Conservation (phyloP, 2,888 invertebrate genomes). For the Lycocerus yunnanus region DNA sequence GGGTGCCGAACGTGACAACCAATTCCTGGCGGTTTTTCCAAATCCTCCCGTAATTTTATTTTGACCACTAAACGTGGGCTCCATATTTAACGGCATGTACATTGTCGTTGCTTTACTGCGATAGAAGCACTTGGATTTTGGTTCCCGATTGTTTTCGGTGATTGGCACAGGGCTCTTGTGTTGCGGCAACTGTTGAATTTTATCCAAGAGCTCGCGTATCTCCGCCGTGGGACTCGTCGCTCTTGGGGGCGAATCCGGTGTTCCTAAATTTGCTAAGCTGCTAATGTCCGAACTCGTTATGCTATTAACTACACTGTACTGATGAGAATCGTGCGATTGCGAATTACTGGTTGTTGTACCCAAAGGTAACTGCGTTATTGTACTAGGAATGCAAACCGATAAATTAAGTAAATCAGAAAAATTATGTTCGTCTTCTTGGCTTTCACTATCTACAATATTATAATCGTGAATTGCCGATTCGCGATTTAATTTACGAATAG, state of each 20-base stretch:
- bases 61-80: constrained; percentile 33
- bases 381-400: constrained; percentile 50
- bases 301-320: constrained; percentile 52
- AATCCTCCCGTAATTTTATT: constrained; percentile 10
- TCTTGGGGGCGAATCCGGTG: constrained; percentile 76
- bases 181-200: constrained; percentile 70
- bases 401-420: constrained; percentile 53
- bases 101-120: constrained; percentile 68
- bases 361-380: constrained; percentile 42
- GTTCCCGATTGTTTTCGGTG: constrained; percentile 53
- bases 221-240: constrained; percentile 83
- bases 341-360: constrained; percentile 43
- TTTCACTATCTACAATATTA: constrained; percentile 47
- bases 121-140: constrained; percentile 51
- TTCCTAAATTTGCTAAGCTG: constrained; percentile 68
- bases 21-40: constrained; percentile 50
- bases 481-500: constrained; percentile 7
- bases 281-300: constrained; percentile 68
- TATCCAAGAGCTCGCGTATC: constrained; percentile 72
- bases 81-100: constrained; percentile 67
- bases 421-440: constrained; percentile 50
- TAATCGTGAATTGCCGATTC: constrained; percentile 9
- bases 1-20: constrained; percentile 78
- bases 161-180: constrained; percentile 51
- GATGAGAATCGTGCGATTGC: constrained; percentile 41